phyloP scores from a whole-genome alignment of 1,140 invertebrate species.

The Acromyrmex echinatior region DNA sequence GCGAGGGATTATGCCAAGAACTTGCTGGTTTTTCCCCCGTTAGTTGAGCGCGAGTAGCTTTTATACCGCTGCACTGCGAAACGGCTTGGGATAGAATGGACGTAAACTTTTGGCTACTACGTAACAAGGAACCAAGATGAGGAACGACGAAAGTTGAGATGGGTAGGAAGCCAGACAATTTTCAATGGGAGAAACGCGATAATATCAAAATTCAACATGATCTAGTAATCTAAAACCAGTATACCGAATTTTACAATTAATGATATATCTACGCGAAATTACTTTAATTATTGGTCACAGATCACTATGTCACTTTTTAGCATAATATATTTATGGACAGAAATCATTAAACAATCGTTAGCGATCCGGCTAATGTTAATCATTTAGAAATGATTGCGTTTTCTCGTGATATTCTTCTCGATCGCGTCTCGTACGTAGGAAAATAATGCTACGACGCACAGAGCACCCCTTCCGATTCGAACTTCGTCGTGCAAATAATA shows the following conservation, averaged over 20 bases:
- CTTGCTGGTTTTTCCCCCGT: conserved; percentile 47
- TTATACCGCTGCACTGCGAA: conserved; percentile 63
- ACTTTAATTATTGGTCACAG: background rate
- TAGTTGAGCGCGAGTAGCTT: conserved; percentile 39
- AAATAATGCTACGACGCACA: background rate
- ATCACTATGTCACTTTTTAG: background rate
- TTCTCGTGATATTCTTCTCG: background rate
- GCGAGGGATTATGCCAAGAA: conserved; percentile 45
- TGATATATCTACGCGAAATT: background rate
- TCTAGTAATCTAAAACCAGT: background rate
- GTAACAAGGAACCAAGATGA: conserved; percentile 81
- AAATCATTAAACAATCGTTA: background rate
- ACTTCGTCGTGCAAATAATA: background rate
- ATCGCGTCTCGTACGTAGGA: background rate
- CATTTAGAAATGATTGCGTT: background rate
- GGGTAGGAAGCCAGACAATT: conserved; percentile 81
- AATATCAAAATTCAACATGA: conserved; percentile 43
- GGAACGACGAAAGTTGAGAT: conserved; percentile 81
- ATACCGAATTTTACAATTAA: background rate
- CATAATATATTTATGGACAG: background rate
- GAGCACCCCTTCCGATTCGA: background rate
- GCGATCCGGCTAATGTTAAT: background rate
- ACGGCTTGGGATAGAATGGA: conserved; percentile 50
- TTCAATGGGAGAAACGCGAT: conserved; percentile 73
- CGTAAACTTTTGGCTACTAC: conserved; percentile 78